Conservation (phyloP, 1,140 invertebrate species). For the Asbolus verrucosus region DNA sequence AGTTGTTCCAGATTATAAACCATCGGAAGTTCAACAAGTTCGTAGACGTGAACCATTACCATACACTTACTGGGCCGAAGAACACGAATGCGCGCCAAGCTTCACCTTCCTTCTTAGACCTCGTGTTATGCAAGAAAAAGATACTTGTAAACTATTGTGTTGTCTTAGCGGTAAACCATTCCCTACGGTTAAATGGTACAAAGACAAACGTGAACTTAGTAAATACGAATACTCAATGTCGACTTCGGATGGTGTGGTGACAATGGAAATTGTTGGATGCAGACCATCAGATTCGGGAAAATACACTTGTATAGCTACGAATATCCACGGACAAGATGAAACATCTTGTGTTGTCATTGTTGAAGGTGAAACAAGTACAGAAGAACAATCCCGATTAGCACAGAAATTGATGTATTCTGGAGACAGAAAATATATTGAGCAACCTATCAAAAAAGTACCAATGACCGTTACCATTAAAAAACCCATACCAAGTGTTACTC, state of each 20-base stretch:
- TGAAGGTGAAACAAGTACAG: constrained; percentile 88
- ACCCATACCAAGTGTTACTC: constrained; percentile 58
- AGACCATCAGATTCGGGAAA: constrained; percentile 95
- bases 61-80: constrained; percentile 90
- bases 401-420: constrained; percentile 89
- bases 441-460: constrained; percentile 81
- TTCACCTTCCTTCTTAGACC: constrained; percentile 98
- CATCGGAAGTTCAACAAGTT: constrained; percentile 75
- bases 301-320: constrained; percentile 93
- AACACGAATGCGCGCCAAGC: constrained; percentile 88
- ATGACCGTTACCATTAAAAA: constrained; percentile 76
- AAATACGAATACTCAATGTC: constrained; percentile 92
- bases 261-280: constrained; percentile 96
- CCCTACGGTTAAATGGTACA: constrained; percentile 93
- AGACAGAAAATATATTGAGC: constrained; percentile 86
- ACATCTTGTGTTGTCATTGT: constrained; percentile 96
- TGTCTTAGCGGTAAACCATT: constrained; percentile 94
- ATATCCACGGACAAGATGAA: constrained; percentile 92
- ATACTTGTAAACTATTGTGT: constrained; percentile 97
- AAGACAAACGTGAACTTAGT: constrained; percentile 90
- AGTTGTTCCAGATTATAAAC: constrained; percentile 82
- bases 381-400: constrained; percentile 83
- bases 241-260: constrained; percentile 92
- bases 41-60: constrained; percentile 84
- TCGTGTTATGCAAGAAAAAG: constrained; percentile 95